Evolutionary conservation across 2,888 invertebrate genomes (phyloP), one percentile per base, ranked within the genome.

Genomic region (Apoderus coryli): DNA sequence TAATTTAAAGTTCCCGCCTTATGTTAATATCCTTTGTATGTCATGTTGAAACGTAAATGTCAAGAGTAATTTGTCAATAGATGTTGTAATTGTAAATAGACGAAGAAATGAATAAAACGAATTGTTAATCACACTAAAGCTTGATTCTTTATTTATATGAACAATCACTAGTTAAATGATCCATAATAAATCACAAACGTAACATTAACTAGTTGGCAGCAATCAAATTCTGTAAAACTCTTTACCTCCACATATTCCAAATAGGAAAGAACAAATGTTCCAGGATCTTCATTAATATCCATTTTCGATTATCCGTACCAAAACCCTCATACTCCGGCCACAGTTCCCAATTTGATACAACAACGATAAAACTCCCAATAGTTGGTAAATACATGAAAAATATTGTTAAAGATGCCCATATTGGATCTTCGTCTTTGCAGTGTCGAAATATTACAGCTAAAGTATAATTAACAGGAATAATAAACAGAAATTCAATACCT

Each of bases 381-480:
- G 71, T 65, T 2, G 77, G 76, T 19, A 68, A 45, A 27, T 61
- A 57, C 40, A 67, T 54, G 19, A 67, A 47, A 24, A 56, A 46
- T 10, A 66, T 29, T 0, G 68, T 67, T 6, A 63, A 46, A 16
- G 55, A 52, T 2, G 59, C 67, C 49, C 61, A 64, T 33, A 59
- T 52, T 10, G 65, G 56, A 49, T 76, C 67, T 3, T 63, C 61
- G 44, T 69, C 68, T 10, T 58, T 58, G 39, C 69, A 69, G 47
- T 79, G 74, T 48, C 74, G 69, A 37, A 65, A 61, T 28, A 73
- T 65, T 2, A 80, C 62, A 1, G 72, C 70, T 15, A n/a, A n/a
- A n/a, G n/a, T n/a, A n/a, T n/a, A n/a, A n/a, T n/a, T n/a, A n/a
- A n/a, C n/a, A n/a, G n/a, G n/a, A n/a, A n/a, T n/a, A 19, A 9